Base-by-base conservation (phyloP, 2,113 vertebrate species). In the Sturnus vulgaris region DNA sequence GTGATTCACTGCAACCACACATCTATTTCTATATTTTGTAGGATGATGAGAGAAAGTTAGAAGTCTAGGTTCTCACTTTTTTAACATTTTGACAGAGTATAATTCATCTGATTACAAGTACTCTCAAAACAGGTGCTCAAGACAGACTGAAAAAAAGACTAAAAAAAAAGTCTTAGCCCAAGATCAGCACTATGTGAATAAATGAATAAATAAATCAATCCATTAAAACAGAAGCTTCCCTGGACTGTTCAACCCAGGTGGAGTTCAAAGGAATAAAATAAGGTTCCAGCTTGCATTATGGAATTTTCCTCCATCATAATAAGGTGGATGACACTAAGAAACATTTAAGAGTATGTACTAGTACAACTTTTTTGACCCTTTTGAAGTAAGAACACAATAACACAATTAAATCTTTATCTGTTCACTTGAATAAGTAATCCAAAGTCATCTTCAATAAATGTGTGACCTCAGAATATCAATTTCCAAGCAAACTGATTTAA, bases 11-110 rank as follows among this genome's bases (percentile, higher is more conserved):
- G 83, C 73, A 95, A 79, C 68, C 69, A 68, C 83, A 78, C 55
- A 69, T 79, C 83, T 90, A 82, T 93, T 95, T 90, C 86, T 92
- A 17, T 50, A 78, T 87, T 95, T 85, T 92, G 77, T 68, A 88
- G 78, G 33, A 79, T 61, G 71, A 91, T 52, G 49, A 90, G 27
- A 83, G 47, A 52, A 84, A 86, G 68, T 69, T 72, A 61, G 11
- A 84, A 88, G 55, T 70, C 63, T 63, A 59, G 13, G 35, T 31
- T 95, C 82, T 80, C 2, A 44, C 76, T 82, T 94, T 94, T 56
- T 68, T 70, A 86, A 40, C 46, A 63, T 42, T 65, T 12, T 73
- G 31, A 59, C 28, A 63, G 8, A 56, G 40, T 83, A 13, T 27
- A 91, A 88, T 91, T 79, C 20, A 84, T 44, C 40, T 65, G 44